Conservation (phyloP, 2,113 vertebrate species). For the Gavia stellata region DNA sequence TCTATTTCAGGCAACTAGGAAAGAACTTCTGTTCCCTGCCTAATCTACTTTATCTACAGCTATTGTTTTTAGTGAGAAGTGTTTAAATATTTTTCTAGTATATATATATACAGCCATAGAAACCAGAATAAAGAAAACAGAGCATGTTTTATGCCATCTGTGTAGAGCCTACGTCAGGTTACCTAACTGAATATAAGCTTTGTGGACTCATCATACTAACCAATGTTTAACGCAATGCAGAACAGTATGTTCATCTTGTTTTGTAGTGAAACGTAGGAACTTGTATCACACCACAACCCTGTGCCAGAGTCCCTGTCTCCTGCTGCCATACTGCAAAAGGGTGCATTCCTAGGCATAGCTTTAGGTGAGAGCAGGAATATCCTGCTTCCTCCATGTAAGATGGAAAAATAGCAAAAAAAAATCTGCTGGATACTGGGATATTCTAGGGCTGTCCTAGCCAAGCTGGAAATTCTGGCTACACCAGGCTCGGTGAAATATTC, state of each 20-base stretch:
- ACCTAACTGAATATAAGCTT: not conserved
- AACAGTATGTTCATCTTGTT: not conserved
- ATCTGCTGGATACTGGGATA: not conserved
- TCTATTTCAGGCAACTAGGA: not conserved
- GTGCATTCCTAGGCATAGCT: not conserved
- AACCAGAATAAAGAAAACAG: not conserved
- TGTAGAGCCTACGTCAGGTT: not conserved
- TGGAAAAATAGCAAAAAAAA: not conserved
- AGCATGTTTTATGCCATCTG: rapidly evolving
- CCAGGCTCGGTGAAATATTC: not conserved
- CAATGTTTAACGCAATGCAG: not conserved
- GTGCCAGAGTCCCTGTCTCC: not conserved
- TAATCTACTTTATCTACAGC: not conserved
- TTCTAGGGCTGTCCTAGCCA: not conserved
- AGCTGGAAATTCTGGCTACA: constrained; percentile 32
- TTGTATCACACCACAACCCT: not conserved
- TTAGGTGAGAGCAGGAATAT: not conserved
- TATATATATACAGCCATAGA: not conserved
- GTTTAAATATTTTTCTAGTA: not conserved
- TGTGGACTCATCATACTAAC: not conserved
- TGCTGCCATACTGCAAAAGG: not conserved
- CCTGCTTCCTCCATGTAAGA: not conserved
- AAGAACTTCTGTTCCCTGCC: not conserved
- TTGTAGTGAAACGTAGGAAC: not conserved
- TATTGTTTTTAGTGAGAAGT: not conserved